These are phyloP conservation scores for Pomatorhinus ruficollis DNA, from an alignment of 2,113 vertebrate genomes.

Conservation along the genomic window DNA sequence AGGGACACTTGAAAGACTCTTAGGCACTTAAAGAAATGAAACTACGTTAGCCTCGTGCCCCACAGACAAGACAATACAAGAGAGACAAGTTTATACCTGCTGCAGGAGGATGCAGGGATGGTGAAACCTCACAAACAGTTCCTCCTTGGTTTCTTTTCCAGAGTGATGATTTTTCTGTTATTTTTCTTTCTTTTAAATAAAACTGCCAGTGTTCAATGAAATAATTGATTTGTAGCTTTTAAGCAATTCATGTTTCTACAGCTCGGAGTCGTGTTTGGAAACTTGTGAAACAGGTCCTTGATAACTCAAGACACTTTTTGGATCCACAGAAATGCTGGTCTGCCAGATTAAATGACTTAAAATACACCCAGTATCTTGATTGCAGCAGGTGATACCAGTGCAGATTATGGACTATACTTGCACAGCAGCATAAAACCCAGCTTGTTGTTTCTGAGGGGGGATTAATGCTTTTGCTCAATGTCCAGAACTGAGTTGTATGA, in stretches of 20 bases:
- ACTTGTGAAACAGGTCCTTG: background rate
- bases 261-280: background rate
- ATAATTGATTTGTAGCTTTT: background rate
- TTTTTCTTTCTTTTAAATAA: background rate
- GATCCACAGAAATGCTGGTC: background rate
- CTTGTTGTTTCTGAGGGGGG: background rate
- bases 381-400: background rate
- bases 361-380: background rate
- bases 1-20: background rate
- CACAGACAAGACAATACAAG: background rate
- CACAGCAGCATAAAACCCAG: background rate
- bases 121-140: background rate
- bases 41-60: accelerated
- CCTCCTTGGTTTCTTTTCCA: background rate
- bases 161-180: background rate
- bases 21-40: background rate
- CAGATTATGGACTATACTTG: background rate
- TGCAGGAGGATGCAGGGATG: background rate
- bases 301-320: background rate
- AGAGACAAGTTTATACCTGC: background rate
- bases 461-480: background rate
- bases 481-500: background rate
- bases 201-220: background rate
- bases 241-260: background rate
- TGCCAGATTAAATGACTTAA: background rate